phyloP scores from a whole-genome alignment of 2,797 vertebrate genomes.

The Sciaenops ocellatus region DNA sequence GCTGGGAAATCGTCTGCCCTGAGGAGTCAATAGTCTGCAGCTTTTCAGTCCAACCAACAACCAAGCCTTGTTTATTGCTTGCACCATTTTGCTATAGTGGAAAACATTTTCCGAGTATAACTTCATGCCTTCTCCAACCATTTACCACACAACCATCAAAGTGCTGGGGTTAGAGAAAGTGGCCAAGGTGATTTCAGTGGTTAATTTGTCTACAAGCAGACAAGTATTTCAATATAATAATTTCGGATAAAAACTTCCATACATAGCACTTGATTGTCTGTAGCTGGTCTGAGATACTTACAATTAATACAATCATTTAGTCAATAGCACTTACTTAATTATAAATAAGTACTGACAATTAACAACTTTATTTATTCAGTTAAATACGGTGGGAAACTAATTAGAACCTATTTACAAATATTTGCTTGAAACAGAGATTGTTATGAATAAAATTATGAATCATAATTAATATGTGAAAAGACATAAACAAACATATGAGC shows the following conservation, averaged over 20 bases:
- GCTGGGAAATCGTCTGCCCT: conserved; percentile 12
- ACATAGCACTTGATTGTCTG: neutral
- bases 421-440: neutral
- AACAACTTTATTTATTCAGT: neutral
- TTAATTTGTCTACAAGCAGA: conserved; percentile 1
- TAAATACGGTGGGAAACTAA: neutral
- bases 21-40: conserved; percentile 36
- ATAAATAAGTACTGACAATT: neutral
- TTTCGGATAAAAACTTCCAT: conserved; percentile 1
- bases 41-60: conserved; percentile 16
- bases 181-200: neutral
- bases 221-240: neutral
- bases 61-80: neutral
- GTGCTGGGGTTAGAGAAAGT: neutral
- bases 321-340: neutral
- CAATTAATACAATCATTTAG: neutral
- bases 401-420: conserved; percentile 9
- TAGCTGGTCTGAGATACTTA: neutral
- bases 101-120: neutral
- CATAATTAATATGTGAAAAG: neutral
- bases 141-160: neutral
- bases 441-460: neutral
- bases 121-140: neutral
- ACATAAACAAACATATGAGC: neutral
- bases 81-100: conserved; percentile 2